Percentiles rank a stretch among this genome's conserved stretches.
Evolutionary conservation across 2,797 vertebrate species (phyloP).

Genomic region (Gadopsis marmoratus): DNA sequence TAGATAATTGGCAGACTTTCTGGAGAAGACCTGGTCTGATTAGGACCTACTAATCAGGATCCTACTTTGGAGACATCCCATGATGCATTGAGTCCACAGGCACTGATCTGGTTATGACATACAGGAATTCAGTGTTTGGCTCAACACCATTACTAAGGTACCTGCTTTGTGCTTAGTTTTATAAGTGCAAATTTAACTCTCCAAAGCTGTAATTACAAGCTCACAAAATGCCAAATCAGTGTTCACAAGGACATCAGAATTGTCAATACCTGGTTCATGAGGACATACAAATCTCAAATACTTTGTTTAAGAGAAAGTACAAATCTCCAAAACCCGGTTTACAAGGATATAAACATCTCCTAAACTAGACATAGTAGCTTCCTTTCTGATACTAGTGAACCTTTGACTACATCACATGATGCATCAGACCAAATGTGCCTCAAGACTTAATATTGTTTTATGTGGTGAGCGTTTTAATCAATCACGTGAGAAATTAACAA

Average conservation of each 20-base stretch:
- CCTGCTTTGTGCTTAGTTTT: not conserved
- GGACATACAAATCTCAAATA: not conserved
- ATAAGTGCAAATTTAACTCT: not conserved
- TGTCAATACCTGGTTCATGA: not conserved
- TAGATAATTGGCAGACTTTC: too few species aligned
- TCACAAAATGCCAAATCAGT: not conserved
- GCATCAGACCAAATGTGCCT: constrained; percentile 7
- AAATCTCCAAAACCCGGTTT: not conserved
- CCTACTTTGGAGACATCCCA: too few species aligned
- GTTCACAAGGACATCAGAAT: not conserved
- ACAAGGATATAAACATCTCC: not conserved
- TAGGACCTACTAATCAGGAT: too few species aligned
- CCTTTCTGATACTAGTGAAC: too few species aligned
- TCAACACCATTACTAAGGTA: not conserved
- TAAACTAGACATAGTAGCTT: not conserved
- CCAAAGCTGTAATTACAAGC: not conserved
- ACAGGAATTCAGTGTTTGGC: not conserved
- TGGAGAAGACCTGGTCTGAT: too few species aligned
- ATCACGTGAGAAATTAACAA: constrained; percentile 54
- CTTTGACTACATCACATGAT: constrained; percentile 1
- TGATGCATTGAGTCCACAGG: too few species aligned
- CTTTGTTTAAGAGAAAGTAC: not conserved
- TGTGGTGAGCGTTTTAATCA: constrained; percentile 26
- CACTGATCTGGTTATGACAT: not conserved
- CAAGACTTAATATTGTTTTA: constrained; percentile 33